Conservation (phyloP, 2,888 invertebrate species). For the Anaspis maculata region DNA sequence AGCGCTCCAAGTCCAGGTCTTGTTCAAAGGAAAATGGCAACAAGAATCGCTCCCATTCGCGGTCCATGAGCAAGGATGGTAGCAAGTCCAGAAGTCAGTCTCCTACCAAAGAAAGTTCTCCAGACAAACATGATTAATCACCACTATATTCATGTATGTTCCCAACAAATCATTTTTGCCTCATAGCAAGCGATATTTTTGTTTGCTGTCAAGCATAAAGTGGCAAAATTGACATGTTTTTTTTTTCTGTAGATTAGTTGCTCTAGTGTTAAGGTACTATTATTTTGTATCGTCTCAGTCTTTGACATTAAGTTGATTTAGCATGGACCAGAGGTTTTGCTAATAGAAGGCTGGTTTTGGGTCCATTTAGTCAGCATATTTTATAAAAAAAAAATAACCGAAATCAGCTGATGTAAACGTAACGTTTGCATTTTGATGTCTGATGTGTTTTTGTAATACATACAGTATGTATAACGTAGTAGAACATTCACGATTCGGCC, state of each 20-base stretch:
- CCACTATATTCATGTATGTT: constrained; percentile 7
- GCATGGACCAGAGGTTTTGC: constrained; percentile 29
- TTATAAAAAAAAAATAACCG: constrained; percentile 13
- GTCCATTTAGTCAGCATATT: constrained; percentile 31
- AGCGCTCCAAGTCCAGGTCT: constrained; percentile 49
- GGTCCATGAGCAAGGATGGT: constrained; percentile 53
- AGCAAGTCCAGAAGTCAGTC: constrained; percentile 41
- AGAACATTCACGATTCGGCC: too few species aligned
- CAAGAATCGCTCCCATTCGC: constrained; percentile 60
- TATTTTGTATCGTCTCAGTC: constrained; percentile 11
- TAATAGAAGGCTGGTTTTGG: constrained; percentile 30
- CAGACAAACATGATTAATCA: constrained; percentile 24
- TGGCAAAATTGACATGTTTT: constrained; percentile 12
- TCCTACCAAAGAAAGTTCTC: constrained; percentile 27
- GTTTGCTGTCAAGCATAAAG: constrained; percentile 3
- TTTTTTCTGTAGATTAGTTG: constrained; percentile 4
- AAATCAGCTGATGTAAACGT: constrained; percentile 18
- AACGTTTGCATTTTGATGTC: constrained; percentile 15
- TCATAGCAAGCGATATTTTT: not conserved
- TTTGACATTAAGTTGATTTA: constrained; percentile 19
- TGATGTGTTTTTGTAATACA: constrained; percentile 16
- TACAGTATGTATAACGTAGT: constrained; percentile 1
- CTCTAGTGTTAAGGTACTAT: constrained; percentile 11
- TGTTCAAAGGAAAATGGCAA: constrained; percentile 47
- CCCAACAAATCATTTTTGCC: constrained; percentile 5